Evolutionary conservation across 2,888 invertebrate species (phyloP).

Genomic region (Megalurothrips usitatus): DNA sequence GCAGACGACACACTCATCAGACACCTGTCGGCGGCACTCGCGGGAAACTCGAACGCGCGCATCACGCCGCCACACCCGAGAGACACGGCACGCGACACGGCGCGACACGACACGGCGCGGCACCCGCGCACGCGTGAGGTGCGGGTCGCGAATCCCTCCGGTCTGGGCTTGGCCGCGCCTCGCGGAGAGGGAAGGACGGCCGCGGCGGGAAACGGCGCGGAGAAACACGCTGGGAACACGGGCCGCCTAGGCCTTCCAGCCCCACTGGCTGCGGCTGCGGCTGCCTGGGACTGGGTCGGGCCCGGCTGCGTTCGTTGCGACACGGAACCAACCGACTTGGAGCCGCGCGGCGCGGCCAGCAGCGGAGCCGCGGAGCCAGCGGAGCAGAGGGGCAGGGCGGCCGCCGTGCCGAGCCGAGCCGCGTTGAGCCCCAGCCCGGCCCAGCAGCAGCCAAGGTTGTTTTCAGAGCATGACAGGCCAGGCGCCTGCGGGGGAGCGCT

Average conservation of each 20-base stretch:
- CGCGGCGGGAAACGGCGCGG: background rate
- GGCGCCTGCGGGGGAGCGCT: background rate
- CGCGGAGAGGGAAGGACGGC: background rate
- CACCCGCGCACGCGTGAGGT: background rate
- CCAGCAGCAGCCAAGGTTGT: constrained; percentile 19
- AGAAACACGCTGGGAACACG: background rate
- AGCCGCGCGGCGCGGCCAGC: background rate
- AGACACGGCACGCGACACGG: background rate
- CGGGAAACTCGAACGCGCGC: background rate
- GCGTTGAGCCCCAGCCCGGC: background rate
- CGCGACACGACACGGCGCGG: background rate
- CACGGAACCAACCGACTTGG: constrained; percentile 19
- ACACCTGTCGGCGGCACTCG: background rate
- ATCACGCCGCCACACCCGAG: background rate
- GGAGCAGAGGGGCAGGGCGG: background rate
- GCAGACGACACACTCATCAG: background rate
- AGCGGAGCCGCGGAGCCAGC: background rate
- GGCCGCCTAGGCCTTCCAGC: background rate
- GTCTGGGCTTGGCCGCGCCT: background rate
- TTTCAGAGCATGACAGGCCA: constrained; percentile 23
- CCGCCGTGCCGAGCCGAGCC: background rate
- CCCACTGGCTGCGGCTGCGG: too few species aligned
- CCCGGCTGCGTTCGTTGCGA: background rate
- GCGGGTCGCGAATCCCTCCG: background rate
- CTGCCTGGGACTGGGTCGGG: background rate